A percentile compares a stretch with the other conserved stretches of the same genome.
Conservation (phyloP, 2,797 vertebrate species). For the Sciaenops ocellatus region DNA sequence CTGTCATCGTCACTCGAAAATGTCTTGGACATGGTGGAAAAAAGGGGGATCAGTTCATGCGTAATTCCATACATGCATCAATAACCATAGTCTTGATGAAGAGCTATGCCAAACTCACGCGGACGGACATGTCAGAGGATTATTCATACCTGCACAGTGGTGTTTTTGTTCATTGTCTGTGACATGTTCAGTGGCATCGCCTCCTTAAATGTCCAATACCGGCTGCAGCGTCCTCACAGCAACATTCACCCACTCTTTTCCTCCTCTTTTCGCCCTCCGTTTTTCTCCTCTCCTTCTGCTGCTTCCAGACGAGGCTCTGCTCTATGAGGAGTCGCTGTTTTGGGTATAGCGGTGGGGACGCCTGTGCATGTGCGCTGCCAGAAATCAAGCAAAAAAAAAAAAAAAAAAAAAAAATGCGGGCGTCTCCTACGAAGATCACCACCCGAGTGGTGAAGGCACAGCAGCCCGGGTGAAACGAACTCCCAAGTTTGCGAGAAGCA, state of each 20-base stretch:
- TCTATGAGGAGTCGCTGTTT: conserved; percentile 64
- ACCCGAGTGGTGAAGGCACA: conserved; percentile 58
- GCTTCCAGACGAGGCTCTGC: conserved; percentile 56
- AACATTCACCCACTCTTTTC: conserved; percentile 59
- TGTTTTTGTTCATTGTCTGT: conserved; percentile 66
- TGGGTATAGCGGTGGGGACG: conserved; percentile 61
- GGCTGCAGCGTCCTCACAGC: conserved; percentile 58
- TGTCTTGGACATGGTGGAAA: conserved; percentile 68
- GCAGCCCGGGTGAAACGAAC: conserved; percentile 68
- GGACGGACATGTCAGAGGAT: conserved; percentile 52
- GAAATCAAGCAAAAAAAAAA: conserved; percentile 48
- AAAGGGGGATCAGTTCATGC: conserved; percentile 67
- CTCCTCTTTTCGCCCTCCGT: conserved; percentile 38
- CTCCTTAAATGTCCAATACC: conserved; percentile 62
- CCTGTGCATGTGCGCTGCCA: conserved; percentile 67
- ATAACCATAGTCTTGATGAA: conserved; percentile 52
- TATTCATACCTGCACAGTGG: conserved; percentile 76
- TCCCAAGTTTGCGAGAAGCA: conserved; percentile 77
- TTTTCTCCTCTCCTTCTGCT: conserved; percentile 45
- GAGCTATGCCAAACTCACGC: conserved; percentile 68
- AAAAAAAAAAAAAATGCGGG: conserved; percentile 32
- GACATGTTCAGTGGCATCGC: conserved; percentile 61
- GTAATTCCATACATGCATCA: conserved; percentile 76
- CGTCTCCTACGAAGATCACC: conserved; percentile 66
- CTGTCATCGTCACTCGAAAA: conserved; percentile 69